Evolutionary conservation across 2,797 vertebrate species (phyloP), one percentile per base, ranked within the genome.

Genomic region (Trachops cirrhosus): DNA sequence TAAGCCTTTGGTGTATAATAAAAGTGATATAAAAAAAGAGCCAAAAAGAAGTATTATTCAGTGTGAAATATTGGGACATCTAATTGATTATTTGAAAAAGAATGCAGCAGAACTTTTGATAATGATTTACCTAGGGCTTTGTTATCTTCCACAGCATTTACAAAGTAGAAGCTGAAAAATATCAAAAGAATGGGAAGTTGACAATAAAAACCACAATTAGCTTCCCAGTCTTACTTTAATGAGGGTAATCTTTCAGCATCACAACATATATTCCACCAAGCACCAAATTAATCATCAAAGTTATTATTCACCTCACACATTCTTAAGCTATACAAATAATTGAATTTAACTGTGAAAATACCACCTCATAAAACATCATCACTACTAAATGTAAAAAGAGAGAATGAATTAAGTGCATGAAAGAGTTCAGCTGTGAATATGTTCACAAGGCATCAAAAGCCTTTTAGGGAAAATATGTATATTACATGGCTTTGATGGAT

Each of bases 201-300:
- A 87, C 82, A 93, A 93, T 5, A 82, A 0, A 80, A 24, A 80
- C 32, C 68, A 79, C 52, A 96, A 91, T 89, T 94, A 95, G 52
- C 26, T 84, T 85, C 48, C 64, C 12, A 39, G 46, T 80, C 67
- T 96, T 93, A 44, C 34, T 94, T 41, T 89, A 95, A 93, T 73
- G 12, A 88, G 48, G 50, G 32, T 86, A 95, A 96, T 96, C 70
- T 96, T 97, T 97, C 96, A 96, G 87, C 14, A 96, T 86, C 26
- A 86, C 24, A 84, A 57, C 73, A 86, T 86, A 94, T 22, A 68
- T 62, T 86, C 73, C 93, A 29, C 67, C 67, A 96, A 96, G 94
- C 41, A 90, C n/a, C 78, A 54, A 59, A 86, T 95, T 98, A 97
- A 97, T 97, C 96, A 97, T 83, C 86, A 89, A 95, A 92, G 54